Percentiles rank a stretch among this genome's conserved stretches.
These are phyloP conservation scores for Shinisaurus crocodilurus DNA, from an alignment of 2,113 vertebrate genomes.

Conservation along the genomic window DNA sequence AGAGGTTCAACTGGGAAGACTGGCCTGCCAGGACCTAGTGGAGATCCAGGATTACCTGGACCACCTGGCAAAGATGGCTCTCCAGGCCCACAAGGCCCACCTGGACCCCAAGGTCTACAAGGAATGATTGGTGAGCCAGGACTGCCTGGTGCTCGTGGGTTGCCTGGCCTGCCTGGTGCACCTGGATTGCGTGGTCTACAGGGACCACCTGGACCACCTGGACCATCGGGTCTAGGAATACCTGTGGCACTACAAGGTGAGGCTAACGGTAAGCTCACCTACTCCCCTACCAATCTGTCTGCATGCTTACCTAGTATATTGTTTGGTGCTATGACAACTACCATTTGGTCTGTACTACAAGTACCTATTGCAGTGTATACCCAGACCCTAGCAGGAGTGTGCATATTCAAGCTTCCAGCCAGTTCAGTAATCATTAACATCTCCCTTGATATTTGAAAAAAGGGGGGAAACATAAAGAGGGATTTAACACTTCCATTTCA, in stretches of 20 bases:
- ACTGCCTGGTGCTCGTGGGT: slow-evolving; percentile 85
- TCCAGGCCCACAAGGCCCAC: slow-evolving; percentile 85
- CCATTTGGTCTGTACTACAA: neutral
- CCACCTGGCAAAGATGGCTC: slow-evolving; percentile 88
- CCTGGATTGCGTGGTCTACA: slow-evolving; percentile 84
- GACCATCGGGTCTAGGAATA: slow-evolving; percentile 69
- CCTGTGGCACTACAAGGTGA: slow-evolving; percentile 82
- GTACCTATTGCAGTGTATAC: neutral
- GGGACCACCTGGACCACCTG: slow-evolving; percentile 78
- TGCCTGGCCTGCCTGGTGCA: slow-evolving; percentile 84
- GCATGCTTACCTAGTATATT: neutral
- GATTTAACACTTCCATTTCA: too few species aligned
- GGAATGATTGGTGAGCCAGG: slow-evolving; percentile 88
- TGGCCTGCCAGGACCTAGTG: slow-evolving; percentile 86
- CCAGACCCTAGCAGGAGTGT: neutral
- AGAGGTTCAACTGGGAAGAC: slow-evolving; percentile 93
- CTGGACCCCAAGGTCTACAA: slow-evolving; percentile 86
- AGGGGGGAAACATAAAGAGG: too few species aligned
- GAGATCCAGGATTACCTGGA: slow-evolving; percentile 87
- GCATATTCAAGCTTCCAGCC: neutral
- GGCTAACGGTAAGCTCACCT: slow-evolving; percentile 70
- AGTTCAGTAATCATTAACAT: neutral
- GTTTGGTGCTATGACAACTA: neutral
- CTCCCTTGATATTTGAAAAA: too few species aligned
- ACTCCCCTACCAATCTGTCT: neutral